A percentile compares a stretch with the other conserved stretches of the same genome.
Evolutionary conservation across 53 echinoderm and acorn worm species (phyloP).

Genomic region (Paracentrotus lividus): DNA sequence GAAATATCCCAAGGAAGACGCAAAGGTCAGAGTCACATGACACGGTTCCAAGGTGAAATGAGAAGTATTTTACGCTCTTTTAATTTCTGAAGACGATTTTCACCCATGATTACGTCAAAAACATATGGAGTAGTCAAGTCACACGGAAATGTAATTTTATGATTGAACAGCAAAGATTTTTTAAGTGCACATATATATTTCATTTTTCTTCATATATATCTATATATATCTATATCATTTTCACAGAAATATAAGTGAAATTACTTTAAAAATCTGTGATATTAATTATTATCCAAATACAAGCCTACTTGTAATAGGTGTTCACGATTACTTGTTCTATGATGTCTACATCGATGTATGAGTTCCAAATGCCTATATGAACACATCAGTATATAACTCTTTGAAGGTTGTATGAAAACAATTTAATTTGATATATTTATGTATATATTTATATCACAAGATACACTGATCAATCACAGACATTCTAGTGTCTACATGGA

Average conservation of each 20-base stretch:
- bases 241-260: too few species aligned
- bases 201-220: too few species aligned
- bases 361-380: neutral
- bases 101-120: too few species aligned
- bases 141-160: neutral
- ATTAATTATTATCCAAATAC: too few species aligned
- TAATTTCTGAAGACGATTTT: neutral
- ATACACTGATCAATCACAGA: neutral
- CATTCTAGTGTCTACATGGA: neutral
- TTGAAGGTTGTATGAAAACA: neutral
- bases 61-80: neutral
- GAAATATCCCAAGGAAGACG: neutral
- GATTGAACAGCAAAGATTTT: neutral
- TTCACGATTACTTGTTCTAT: too few species aligned
- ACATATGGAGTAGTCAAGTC: neutral
- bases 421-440: neutral
- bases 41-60: neutral
- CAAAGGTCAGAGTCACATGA: slow-evolving; percentile 28
- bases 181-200: neutral
- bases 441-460: neutral
- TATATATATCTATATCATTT: too few species aligned
- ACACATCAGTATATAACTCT: neutral
- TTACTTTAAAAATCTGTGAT: too few species aligned
- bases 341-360: too few species aligned
- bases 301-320: too few species aligned